These are phyloP conservation scores for Leptinotarsa undecemlineata DNA, from an alignment of 1,140 invertebrate genomes.

Conservation along the genomic window DNA sequence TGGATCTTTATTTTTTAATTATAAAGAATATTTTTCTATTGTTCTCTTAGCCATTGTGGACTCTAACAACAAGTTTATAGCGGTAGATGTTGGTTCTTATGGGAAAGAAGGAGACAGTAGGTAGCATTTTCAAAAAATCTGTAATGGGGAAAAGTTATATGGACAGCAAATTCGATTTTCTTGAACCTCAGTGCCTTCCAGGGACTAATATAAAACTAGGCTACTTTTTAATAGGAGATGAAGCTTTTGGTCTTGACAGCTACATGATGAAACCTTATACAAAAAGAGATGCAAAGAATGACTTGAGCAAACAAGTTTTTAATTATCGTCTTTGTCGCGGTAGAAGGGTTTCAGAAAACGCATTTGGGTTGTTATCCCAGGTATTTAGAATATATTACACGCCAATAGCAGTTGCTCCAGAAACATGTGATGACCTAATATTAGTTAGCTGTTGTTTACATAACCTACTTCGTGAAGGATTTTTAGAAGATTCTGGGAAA, in stretches of 20 bases:
- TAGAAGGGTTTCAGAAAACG: slow-evolving; percentile 53
- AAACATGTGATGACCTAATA: slow-evolving; percentile 47
- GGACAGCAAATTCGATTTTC: background rate
- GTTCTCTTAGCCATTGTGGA: slow-evolving; percentile 25
- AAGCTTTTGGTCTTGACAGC: slow-evolving; percentile 32
- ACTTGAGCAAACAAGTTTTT: slow-evolving; percentile 49
- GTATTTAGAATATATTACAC: slow-evolving; percentile 49
- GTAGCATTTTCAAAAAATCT: slow-evolving; percentile 19
- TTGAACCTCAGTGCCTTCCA: background rate
- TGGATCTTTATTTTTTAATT: slow-evolving; percentile 57
- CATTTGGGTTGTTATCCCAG: slow-evolving; percentile 54
- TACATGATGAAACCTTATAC: slow-evolving; percentile 28
- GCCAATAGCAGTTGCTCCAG: slow-evolving; percentile 47
- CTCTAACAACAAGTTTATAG: slow-evolving; percentile 23
- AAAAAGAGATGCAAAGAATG: slow-evolving; percentile 2
- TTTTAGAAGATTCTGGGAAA: slow-evolving; percentile 10
- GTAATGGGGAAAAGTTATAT: slow-evolving; percentile 6
- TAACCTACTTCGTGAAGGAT: slow-evolving; percentile 37
- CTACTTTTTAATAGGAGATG: slow-evolving; percentile 31
- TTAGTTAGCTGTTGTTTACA: slow-evolving; percentile 42
- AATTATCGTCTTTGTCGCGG: slow-evolving; percentile 56
- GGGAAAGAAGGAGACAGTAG: slow-evolving; percentile 18
- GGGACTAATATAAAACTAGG: slow-evolving; percentile 26
- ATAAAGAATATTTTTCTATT: slow-evolving; percentile 24
- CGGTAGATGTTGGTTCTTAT: slow-evolving; percentile 22